Percentiles rank a stretch among this genome's conserved stretches.
Conservation (phyloP, 2,888 invertebrate genomes). For the Dolichopus griseipennis region DNA sequence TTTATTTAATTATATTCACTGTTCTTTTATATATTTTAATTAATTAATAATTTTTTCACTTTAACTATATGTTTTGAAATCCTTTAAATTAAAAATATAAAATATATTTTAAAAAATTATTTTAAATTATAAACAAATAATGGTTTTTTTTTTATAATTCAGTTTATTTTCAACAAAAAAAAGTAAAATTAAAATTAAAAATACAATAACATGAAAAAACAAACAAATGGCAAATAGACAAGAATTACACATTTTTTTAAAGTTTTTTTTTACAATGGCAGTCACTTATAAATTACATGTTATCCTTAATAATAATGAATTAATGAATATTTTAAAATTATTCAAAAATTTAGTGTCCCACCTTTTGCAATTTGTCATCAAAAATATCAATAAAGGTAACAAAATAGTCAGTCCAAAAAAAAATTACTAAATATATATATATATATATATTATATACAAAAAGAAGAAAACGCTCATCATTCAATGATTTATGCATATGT, state of each 20-base stretch:
- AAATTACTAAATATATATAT: neutral
- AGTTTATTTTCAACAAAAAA: neutral
- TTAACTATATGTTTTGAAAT: too few relatives aligned
- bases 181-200: neutral
- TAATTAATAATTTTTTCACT: too few relatives aligned
- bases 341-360: neutral
- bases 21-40: too few relatives aligned
- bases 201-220: neutral
- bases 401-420: neutral
- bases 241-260: neutral
- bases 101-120: neutral
- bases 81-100: neutral
- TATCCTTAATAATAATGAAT: neutral
- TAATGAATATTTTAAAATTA: neutral
- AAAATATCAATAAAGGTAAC: neutral
- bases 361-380: neutral
- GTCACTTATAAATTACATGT: neutral
- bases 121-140: too few relatives aligned
- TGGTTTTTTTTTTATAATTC: neutral
- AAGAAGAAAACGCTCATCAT: neutral
- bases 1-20: too few relatives aligned
- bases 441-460: too few relatives aligned
- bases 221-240: neutral
- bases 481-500: too few relatives aligned
- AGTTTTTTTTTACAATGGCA: constrained; percentile 2